Conservation (phyloP, 1,140 invertebrate species). For the Drosophila lacertosa region DNA sequence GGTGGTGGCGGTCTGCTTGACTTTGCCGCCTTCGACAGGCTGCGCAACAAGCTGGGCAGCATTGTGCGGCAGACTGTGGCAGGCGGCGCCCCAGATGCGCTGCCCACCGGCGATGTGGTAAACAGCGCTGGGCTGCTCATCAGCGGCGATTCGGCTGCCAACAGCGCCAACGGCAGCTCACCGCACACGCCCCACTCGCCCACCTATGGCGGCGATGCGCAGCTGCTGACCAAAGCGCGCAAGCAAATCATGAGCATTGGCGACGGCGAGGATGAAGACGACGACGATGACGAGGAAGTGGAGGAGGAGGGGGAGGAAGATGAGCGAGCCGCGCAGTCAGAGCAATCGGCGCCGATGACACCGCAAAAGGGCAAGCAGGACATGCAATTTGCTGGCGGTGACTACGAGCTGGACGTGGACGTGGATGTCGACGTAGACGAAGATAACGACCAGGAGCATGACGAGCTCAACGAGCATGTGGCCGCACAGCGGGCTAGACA, state of each 20-base stretch:
- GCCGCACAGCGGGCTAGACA: slow-evolving; percentile 46
- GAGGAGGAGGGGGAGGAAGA: slow-evolving; percentile 53
- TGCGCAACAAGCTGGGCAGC: slow-evolving; percentile 86
- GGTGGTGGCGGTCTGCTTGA: slow-evolving; percentile 80
- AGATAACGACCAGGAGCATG: slow-evolving; percentile 79
- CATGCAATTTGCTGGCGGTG: slow-evolving; percentile 29
- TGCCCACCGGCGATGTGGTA: slow-evolving; percentile 83
- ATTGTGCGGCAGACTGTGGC: slow-evolving; percentile 86
- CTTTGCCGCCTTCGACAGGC: slow-evolving; percentile 86
- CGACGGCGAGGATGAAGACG: slow-evolving; percentile 63
- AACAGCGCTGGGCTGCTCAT: slow-evolving; percentile 87
- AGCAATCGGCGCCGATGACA: slow-evolving; percentile 23
- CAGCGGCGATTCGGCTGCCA: slow-evolving; percentile 48
- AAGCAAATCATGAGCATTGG: slow-evolving; percentile 83
- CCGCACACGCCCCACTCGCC: slow-evolving; percentile 44
- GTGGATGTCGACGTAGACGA: slow-evolving; percentile 63
- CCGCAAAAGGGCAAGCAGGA: slow-evolving; percentile 47
- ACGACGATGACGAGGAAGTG: slow-evolving; percentile 49
- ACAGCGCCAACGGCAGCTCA: slow-evolving; percentile 41
- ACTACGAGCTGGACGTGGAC: slow-evolving; percentile 84
- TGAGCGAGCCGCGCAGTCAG: slow-evolving; percentile 14
- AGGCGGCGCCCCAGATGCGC: slow-evolving; percentile 65
- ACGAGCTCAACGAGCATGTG: slow-evolving; percentile 51
- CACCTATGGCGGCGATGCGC: slow-evolving; percentile 90
- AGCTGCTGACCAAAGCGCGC: slow-evolving; percentile 88